A percentile compares a stretch with the other conserved stretches of the same genome.
These are phyloP conservation scores for Morone chrysops DNA, from an alignment of 2,113 vertebrate species.

Conservation along the genomic window DNA sequence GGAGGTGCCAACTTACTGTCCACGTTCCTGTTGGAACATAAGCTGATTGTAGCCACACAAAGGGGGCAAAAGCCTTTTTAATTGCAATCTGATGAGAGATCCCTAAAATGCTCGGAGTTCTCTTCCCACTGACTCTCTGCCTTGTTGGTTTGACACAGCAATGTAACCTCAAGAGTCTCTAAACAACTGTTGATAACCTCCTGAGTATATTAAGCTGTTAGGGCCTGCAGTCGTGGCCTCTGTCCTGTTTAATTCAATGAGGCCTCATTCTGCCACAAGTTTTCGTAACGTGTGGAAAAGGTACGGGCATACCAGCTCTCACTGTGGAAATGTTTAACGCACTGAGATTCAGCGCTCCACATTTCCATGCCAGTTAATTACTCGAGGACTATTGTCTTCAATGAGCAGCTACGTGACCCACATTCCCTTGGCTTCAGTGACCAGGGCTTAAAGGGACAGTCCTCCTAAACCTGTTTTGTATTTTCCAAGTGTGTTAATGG, in stretches of 20 bases:
- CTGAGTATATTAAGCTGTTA: background rate
- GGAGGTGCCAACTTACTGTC: slow-evolving; percentile 77
- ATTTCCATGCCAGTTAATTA: slow-evolving; percentile 72
- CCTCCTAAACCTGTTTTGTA: slow-evolving; percentile 18
- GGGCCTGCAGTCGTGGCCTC: background rate
- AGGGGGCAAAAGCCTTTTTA: slow-evolving; percentile 38
- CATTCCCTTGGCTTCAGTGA: slow-evolving; percentile 66
- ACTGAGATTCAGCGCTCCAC: slow-evolving; percentile 45
- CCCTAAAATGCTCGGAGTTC: slow-evolving; percentile 29
- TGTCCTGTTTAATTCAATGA: background rate
- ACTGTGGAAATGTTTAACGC: slow-evolving; percentile 65
- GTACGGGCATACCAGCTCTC: slow-evolving; percentile 32
- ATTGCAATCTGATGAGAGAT: slow-evolving; percentile 75
- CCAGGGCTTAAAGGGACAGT: slow-evolving; percentile 64
- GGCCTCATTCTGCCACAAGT: slow-evolving; percentile 15
- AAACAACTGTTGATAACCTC: slow-evolving; percentile 17
- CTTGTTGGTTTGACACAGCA: background rate
- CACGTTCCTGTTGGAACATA: slow-evolving; percentile 62
- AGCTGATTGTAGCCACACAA: slow-evolving; percentile 47
- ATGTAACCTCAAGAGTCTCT: background rate
- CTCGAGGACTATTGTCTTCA: slow-evolving; percentile 63
- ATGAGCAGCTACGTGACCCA: slow-evolving; percentile 65
- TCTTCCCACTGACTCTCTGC: slow-evolving; percentile 5
- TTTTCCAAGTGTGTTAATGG: slow-evolving; percentile 13
- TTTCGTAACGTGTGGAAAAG: slow-evolving; percentile 51